phyloP scores from a whole-genome alignment of 1,140 invertebrate genomes.

The Megalopta genalis region DNA sequence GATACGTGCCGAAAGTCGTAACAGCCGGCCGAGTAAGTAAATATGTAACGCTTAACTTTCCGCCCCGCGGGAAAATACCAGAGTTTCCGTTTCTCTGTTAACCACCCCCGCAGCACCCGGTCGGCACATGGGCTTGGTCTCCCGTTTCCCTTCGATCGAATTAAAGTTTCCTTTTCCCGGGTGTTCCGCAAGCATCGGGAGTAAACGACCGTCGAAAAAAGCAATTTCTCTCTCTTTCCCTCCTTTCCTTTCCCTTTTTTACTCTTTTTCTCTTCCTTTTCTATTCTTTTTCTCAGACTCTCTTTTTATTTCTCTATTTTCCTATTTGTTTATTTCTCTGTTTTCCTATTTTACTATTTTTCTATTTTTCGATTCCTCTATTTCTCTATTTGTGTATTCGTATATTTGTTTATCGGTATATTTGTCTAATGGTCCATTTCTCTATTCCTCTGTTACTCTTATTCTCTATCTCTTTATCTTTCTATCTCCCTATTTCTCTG shows the following conservation, averaged over 20 bases:
- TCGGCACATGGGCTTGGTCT: no score
- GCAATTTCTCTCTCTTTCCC: background rate
- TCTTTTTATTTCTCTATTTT: no score
- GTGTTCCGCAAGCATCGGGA: background rate
- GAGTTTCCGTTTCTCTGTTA: background rate
- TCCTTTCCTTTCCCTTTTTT: no score
- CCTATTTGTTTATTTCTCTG: no score
- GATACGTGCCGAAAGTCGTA: background rate
- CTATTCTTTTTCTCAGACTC: no score
- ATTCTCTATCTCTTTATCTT: no score
- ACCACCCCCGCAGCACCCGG: background rate
- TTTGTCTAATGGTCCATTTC: no score
- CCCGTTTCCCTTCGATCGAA: background rate
- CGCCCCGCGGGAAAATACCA: background rate
- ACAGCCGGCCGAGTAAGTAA: background rate
- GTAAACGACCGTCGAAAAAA: background rate
- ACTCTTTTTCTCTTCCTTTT: no score
- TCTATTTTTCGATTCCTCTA: no score
- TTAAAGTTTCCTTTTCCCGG: conserved; percentile 13
- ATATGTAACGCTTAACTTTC: conserved; percentile 16
- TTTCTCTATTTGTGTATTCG: background rate
- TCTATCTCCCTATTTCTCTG: no score
- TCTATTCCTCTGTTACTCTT: background rate
- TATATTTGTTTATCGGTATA: no score
- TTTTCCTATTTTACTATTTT: no score